phyloP scores from a whole-genome alignment of 2,113 vertebrate genomes.

The Silurus asotus region DNA sequence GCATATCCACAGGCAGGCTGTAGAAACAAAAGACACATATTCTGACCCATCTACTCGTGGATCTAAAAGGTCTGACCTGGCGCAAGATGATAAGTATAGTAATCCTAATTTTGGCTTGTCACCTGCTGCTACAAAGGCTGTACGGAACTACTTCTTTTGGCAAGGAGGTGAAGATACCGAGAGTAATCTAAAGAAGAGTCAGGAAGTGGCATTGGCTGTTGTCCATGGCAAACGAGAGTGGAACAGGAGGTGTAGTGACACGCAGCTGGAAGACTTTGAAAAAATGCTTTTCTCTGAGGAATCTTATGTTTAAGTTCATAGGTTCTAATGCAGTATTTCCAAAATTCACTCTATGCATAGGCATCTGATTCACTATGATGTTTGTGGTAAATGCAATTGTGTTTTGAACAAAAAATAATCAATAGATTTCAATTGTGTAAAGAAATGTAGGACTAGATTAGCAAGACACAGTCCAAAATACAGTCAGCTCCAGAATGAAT shows the following conservation, averaged over 20 bases:
- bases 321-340: not conserved
- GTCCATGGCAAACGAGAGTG: conserved; percentile 69
- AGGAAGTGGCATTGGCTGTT: conserved; percentile 68
- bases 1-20: conserved; percentile 36
- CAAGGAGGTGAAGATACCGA: conserved; percentile 62
- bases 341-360: not conserved
- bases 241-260: conserved; percentile 72
- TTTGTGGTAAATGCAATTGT: not conserved
- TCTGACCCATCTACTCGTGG: conserved; percentile 60
- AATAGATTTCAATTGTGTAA: not conserved
- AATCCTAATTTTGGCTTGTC: conserved; percentile 65
- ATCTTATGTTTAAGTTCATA: conserved; percentile 64
- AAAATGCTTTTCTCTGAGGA: conserved; percentile 80
- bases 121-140: conserved; percentile 62
- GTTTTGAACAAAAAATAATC: not conserved
- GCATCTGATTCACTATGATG: not conserved
- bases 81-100: conserved; percentile 18
- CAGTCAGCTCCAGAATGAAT: not conserved
- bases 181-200: conserved; percentile 63
- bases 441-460: not conserved
- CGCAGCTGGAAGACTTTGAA: conserved; percentile 76
- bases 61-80: conserved; percentile 56
- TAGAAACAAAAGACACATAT: conserved; percentile 26
- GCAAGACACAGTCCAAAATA: not conserved
- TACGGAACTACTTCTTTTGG: conserved; percentile 66